Percentiles rank a stretch among this genome's conserved stretches.
phyloP scores from a whole-genome alignment of 2,888 invertebrate species.

The Lasioglossum malachurum region DNA sequence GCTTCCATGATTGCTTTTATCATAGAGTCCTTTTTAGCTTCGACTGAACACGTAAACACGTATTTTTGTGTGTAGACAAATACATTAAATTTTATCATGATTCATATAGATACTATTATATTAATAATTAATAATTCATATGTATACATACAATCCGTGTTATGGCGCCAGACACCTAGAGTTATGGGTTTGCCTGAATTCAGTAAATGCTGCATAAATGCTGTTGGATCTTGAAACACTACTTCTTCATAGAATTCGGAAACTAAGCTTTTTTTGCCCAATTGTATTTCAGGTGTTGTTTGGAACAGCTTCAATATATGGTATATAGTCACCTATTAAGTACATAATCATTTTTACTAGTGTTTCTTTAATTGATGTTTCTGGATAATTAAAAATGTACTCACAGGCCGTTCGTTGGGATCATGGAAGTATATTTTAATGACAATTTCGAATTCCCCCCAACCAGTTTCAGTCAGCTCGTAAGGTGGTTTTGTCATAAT shows the following conservation, averaged over 20 bases:
- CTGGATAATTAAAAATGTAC: conserved; percentile 75
- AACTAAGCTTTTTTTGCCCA: conserved; percentile 90
- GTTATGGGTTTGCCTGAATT: conserved; percentile 91
- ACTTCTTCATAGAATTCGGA: conserved; percentile 98
- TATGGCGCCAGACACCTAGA: conserved; percentile 91
- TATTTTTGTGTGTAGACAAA: background rate
- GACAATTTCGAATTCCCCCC: conserved; percentile 99
- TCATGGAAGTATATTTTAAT: conserved; percentile 99
- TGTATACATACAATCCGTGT: conserved; percentile 92
- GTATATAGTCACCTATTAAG: conserved; percentile 93
- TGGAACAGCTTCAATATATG: conserved; percentile 98
- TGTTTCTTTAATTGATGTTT: background rate
- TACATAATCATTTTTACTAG: conserved; percentile 8
- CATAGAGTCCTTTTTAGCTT: conserved; percentile 93
- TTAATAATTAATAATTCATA: background rate
- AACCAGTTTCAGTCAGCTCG: conserved; percentile 98
- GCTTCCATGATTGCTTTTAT: conserved; percentile 91
- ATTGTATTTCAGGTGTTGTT: conserved; percentile 86
- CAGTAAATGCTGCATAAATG: conserved; percentile 95
- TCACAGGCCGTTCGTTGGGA: conserved; percentile 96
- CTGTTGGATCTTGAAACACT: conserved; percentile 96
- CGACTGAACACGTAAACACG: conserved; percentile 88
- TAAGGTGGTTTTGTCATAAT: conserved; percentile 98
- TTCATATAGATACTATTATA: background rate
- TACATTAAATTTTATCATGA: background rate